phyloP scores from a whole-genome alignment of 2,797 vertebrate species.

The Sebastiscus albofasciatus region DNA sequence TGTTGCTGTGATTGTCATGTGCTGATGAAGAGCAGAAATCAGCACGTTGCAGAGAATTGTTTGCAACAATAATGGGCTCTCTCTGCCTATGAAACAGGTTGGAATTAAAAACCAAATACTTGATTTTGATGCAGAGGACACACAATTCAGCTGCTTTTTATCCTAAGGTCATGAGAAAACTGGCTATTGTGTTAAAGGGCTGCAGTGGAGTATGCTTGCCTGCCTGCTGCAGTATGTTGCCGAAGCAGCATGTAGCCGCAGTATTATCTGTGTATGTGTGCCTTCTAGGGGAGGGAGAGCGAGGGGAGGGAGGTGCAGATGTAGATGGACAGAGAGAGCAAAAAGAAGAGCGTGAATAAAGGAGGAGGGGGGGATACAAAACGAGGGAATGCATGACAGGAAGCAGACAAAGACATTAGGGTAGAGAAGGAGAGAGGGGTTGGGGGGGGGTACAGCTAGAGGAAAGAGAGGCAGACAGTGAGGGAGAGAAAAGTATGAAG shows the following conservation, averaged over 20 bases:
- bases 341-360: slow-evolving; percentile 50
- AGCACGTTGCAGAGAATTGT: slow-evolving; percentile 2
- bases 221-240: slow-evolving; percentile 76
- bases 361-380: slow-evolving; percentile 28
- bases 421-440: slow-evolving; percentile 16
- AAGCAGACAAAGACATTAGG: slow-evolving; percentile 65
- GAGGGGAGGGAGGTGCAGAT: slow-evolving; percentile 62
- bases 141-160: slow-evolving; percentile 42
- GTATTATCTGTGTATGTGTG: slow-evolving; percentile 77
- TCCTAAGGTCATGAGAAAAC: slow-evolving; percentile 70
- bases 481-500: slow-evolving; percentile 28
- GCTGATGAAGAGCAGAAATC: slow-evolving; percentile 27
- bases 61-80: neutral
- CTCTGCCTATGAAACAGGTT: slow-evolving; percentile 1
- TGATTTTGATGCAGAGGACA: slow-evolving; percentile 9
- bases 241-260: slow-evolving; percentile 74
- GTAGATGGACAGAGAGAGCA: slow-evolving; percentile 64
- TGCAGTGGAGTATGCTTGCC: slow-evolving; percentile 59
- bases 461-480: slow-evolving; percentile 20
- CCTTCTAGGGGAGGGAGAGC: slow-evolving; percentile 54
- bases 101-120: slow-evolving; percentile 18
- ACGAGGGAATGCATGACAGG: slow-evolving; percentile 70
- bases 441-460: slow-evolving; percentile 22
- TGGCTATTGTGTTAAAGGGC: slow-evolving; percentile 67
- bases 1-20: slow-evolving; percentile 32